Base-by-base conservation (phyloP, 2,797 vertebrate species). In the Anguilla marmorata region DNA sequence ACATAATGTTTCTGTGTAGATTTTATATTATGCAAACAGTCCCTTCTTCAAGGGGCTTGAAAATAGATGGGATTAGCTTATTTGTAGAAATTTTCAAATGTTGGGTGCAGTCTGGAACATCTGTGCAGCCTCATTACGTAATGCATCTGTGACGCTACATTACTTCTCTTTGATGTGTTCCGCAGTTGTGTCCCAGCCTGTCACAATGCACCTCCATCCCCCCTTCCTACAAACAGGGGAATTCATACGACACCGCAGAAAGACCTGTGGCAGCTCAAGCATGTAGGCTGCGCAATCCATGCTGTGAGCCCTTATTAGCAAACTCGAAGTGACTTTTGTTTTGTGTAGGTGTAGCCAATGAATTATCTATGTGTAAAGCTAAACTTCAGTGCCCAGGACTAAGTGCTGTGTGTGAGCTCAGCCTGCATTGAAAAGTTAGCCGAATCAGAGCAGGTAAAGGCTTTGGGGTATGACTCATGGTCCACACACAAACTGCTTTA, bases 241-340 rank as follows among this genome's bases (percentile, higher is more conserved):
- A 50, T 79, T 19, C 14, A 3, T 24, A 82, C 52, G 3, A 33
- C 30, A 48, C 54, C 16, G 56, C 41, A 60, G 52, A 45, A 37
- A 82, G 76, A 87, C 76, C 86, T 27, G 52, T 48, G 76, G 50
- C 76, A 84, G 80, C 63, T 84, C 86, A 69, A 52, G 41, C n/a
- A 69, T 84, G 80, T 54, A 69, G 27, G 27, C 56, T 84, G 58
- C 82, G 45, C 60, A 52, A 87, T 83, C 54, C 83, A 83, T 83
- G 86, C 76, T 83, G 54, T 87, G 87, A 87, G 79, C 52, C 60
- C 80, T 87, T 50, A 87, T 87, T 84, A 87, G 45, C 45, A 84
- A 87, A 87, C 79, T 84, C 21, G 50, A 87, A 63, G n/a, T 69
- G 58, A 84, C 58, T 69, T 83, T 50, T 87, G 79, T 37, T 66